Percentiles rank a stretch among this genome's conserved stretches.
Evolutionary conservation across 2,113 vertebrate species (phyloP).

Genomic region (Microcebus griseorufus): DNA sequence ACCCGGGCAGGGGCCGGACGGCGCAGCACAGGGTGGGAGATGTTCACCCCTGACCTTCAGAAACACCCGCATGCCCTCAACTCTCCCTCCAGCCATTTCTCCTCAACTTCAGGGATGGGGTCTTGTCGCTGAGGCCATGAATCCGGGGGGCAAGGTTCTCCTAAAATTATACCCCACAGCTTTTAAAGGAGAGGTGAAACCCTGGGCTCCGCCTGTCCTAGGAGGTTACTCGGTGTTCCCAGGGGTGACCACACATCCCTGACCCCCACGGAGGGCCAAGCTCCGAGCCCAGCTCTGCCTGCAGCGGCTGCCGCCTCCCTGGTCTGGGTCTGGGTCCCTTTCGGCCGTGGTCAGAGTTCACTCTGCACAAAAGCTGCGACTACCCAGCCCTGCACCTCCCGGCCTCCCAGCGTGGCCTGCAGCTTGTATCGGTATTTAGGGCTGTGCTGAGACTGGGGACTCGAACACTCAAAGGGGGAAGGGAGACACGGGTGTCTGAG

Average conservation of each 20-base stretch:
- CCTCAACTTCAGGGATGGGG: no score
- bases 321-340: background rate
- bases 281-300: background rate
- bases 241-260: background rate
- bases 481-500: background rate
- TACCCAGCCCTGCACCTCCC: fast-evolving
- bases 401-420: fast-evolving
- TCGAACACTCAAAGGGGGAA: no score
- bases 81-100: fast-evolving
- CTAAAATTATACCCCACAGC: no score
- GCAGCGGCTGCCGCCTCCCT: no score
- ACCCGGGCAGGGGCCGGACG: fast-evolving
- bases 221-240: background rate
- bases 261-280: fast-evolving
- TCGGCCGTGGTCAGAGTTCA: background rate
- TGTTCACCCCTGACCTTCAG: fast-evolving
- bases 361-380: no score
- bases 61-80: fast-evolving
- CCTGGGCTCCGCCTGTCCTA: background rate
- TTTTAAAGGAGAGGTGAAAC: background rate
- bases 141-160: no score
- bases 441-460: background rate
- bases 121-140: background rate
- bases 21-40: background rate
- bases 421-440: background rate